phyloP scores from a whole-genome alignment of 2,797 vertebrate species.

The Eremophila alpestris region DNA sequence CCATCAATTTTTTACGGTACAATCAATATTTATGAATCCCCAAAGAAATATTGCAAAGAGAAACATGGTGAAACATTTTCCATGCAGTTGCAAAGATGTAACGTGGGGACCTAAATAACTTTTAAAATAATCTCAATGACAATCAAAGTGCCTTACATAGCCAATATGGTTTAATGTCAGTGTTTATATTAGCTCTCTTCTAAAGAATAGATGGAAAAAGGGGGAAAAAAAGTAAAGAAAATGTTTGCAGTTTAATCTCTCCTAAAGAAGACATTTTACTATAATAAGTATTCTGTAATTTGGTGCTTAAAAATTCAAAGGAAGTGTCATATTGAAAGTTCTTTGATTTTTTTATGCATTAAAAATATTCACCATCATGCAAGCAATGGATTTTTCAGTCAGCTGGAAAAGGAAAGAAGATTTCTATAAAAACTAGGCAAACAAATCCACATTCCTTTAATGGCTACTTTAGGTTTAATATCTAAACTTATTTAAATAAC shows the following conservation, averaged over 20 bases:
- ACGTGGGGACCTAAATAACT: slow-evolving; percentile 83
- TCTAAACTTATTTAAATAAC: slow-evolving; percentile 86
- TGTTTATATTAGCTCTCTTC: slow-evolving; percentile 75
- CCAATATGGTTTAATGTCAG: slow-evolving; percentile 80
- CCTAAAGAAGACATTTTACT: slow-evolving; percentile 70
- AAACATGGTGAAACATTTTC: slow-evolving; percentile 90
- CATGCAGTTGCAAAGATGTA: slow-evolving; percentile 79
- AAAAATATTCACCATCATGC: slow-evolving; percentile 72
- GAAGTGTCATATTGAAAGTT: slow-evolving; percentile 71
- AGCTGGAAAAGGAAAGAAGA: slow-evolving; percentile 68
- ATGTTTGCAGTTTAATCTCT: slow-evolving; percentile 64
- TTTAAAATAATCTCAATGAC: slow-evolving; percentile 86
- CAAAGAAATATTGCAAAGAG: slow-evolving; percentile 90
- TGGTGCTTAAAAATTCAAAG: slow-evolving; percentile 79
- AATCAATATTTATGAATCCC: slow-evolving; percentile 99
- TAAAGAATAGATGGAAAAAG: slow-evolving; percentile 41
- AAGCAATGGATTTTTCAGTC: slow-evolving; percentile 78
- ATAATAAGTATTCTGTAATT: slow-evolving; percentile 71
- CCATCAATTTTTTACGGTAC: slow-evolving; percentile 96
- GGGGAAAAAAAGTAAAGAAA: slow-evolving; percentile 24
- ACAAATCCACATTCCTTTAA: slow-evolving; percentile 81
- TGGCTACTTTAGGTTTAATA: slow-evolving; percentile 85
- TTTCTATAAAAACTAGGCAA: slow-evolving; percentile 72
- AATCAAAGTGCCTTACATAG: slow-evolving; percentile 80
- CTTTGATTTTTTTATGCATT: slow-evolving; percentile 69